Base-by-base conservation (phyloP, 2,888 invertebrate genomes). In the Ametastegia equiseti region DNA sequence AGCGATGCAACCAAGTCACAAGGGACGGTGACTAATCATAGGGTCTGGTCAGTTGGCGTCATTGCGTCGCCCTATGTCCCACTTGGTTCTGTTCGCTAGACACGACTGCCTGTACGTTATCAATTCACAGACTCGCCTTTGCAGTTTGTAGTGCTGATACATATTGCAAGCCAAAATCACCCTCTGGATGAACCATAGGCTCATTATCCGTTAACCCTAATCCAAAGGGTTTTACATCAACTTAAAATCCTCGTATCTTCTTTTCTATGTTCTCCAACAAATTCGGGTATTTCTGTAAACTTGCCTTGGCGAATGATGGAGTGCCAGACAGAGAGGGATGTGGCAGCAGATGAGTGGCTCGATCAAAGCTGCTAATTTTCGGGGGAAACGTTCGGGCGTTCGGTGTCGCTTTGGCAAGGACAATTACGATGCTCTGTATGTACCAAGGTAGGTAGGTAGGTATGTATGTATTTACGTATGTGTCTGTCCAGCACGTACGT, bases 311-410 rank as follows among this genome's bases (percentile, higher is more conserved):
- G 9, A 42, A 42, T 42, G 5, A 6, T 9, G 1, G 30, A 15
- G 23, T 60, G 0, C 19, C 19, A 23, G 19, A 36, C 19, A 19
- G 36, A 33, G 1, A 7, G 5, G 19, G 39, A 2, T 36, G 7
- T 9, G 27, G 15, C 7, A 71, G 27, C 65, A 13, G 19, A 39
- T 19, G 71, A 47, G 50, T 75, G 30, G 54, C 50, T 13, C 23
- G 75, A 75, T 54, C 75, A 75, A 75, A 75, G 75, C 75, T 50
- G 54, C 36, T 75, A 75, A 75, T 75, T 75, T 75, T 54, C 36
- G 75, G 33, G 54, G 5, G 75, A 75, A 36, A 75, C 54, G 50
- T 50, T 30, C 27, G 13, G 9, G 6, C 36, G 33, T n/a, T 33
- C 75, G 36, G 19, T 50, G 75, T 75, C 54, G 19, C 75, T 75